Evolutionary conservation across 2,797 vertebrate species (phyloP).

Genomic region (Poeciliopsis presidionis): DNA sequence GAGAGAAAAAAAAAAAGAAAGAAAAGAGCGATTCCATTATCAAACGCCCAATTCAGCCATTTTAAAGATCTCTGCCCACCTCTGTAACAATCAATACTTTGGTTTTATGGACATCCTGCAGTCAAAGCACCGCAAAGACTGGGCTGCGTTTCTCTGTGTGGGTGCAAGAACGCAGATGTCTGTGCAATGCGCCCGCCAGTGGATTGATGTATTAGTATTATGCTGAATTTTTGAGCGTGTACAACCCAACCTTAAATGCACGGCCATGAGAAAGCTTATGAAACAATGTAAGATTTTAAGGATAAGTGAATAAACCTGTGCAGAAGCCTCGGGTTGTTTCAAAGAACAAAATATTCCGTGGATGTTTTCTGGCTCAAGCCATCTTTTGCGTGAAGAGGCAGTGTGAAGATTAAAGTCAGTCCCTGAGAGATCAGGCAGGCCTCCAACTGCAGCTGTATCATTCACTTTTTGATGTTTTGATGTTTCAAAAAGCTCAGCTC

Average conservation of each 20-base stretch:
- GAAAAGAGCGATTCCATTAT: constrained; percentile 74
- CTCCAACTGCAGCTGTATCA: constrained; percentile 60
- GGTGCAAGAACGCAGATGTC: constrained; percentile 13
- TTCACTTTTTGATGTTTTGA: constrained; percentile 65
- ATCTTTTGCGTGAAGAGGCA: constrained; percentile 52
- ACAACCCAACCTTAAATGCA: constrained; percentile 61
- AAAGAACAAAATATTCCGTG: constrained; percentile 50
- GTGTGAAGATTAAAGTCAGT: constrained; percentile 70
- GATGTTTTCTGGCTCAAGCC: constrained; percentile 52
- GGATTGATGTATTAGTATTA: constrained; percentile 31
- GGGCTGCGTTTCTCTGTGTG: constrained; percentile 23
- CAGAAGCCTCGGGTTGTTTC: constrained; percentile 56
- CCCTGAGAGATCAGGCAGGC: constrained; percentile 64
- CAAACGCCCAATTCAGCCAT: constrained; percentile 59
- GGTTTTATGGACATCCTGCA: constrained; percentile 58
- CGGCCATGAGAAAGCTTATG: constrained; percentile 45
- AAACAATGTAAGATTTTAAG: constrained; percentile 60
- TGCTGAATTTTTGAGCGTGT: constrained; percentile 33
- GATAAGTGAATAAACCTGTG: constrained; percentile 47
- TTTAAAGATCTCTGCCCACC: constrained; percentile 63
- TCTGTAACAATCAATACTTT: constrained; percentile 65
- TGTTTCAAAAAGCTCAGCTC: constrained; percentile 59
- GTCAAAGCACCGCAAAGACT: constrained; percentile 46
- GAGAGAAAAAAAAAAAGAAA: constrained; percentile 48
- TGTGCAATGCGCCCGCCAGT: constrained; percentile 6